Percentiles rank a stretch among this genome's conserved stretches.
Conservation (phyloP, 2,113 vertebrate genomes). For the Chloroceryle aenea region DNA sequence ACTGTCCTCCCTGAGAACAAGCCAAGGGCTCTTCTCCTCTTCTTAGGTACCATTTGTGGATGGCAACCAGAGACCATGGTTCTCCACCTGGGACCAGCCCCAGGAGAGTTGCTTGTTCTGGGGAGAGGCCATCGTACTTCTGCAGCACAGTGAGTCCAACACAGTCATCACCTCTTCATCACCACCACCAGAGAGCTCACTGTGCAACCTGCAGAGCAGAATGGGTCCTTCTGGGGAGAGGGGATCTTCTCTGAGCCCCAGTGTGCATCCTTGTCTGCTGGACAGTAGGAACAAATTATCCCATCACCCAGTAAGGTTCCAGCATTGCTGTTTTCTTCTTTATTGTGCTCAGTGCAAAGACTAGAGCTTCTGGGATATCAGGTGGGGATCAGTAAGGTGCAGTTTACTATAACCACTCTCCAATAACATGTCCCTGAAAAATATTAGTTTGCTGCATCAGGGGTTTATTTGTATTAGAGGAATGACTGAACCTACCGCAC, state of each 20-base stretch:
- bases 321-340: slow-evolving; percentile 26
- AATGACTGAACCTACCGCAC: background rate
- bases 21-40: background rate
- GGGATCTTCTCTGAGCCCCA: background rate
- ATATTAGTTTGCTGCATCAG: background rate
- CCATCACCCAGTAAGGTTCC: background rate
- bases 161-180: background rate
- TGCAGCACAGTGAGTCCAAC: background rate
- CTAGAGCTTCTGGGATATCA: slow-evolving; percentile 36
- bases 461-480: background rate
- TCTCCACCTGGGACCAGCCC: background rate
- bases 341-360: slow-evolving; percentile 16
- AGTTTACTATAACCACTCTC: slow-evolving; percentile 28
- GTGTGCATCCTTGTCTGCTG: background rate
- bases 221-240: background rate
- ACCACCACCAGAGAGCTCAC: background rate
- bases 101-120: fast-evolving
- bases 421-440: slow-evolving; percentile 1
- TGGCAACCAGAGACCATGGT: background rate
- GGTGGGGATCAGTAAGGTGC: slow-evolving; percentile 6
- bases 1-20: background rate
- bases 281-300: slow-evolving; percentile 28
- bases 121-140: background rate
- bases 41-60: background rate
- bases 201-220: background rate